Percentiles rank a stretch among this genome's conserved stretches.
Evolutionary conservation across 2,888 invertebrate species (phyloP).

Genomic region (Protodeltote pygarga): DNA sequence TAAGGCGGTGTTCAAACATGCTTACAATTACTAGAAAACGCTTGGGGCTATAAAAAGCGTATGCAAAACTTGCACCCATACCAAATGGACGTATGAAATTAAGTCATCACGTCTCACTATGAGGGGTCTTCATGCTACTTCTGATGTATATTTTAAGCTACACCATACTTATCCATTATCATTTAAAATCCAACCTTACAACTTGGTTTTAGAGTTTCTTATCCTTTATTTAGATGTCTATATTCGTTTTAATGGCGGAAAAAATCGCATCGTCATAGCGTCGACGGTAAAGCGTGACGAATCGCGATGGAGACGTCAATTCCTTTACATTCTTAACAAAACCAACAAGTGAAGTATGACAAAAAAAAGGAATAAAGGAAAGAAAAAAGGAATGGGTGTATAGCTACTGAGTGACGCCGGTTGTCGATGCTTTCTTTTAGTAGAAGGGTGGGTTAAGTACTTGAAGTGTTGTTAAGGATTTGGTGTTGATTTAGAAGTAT

Average conservation of each 20-base stretch:
- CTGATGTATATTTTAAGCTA: slow-evolving; percentile 60
- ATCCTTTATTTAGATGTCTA: slow-evolving; percentile 10
- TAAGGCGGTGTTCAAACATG: slow-evolving; percentile 8
- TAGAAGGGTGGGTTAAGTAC: slow-evolving; percentile 34
- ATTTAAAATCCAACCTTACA: slow-evolving; percentile 35
- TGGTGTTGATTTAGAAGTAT: slow-evolving; percentile 33
- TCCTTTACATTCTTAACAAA: slow-evolving; percentile 79
- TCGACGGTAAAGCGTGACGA: slow-evolving; percentile 77
- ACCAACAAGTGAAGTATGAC: slow-evolving; percentile 79
- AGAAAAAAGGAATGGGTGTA: slow-evolving; percentile 50
- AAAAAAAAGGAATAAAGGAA: slow-evolving; percentile 55
- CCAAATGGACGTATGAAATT: slow-evolving; percentile 75
- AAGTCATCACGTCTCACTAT: slow-evolving; percentile 78
- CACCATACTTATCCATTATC: slow-evolving; percentile 19
- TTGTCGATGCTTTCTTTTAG: slow-evolving; percentile 51
- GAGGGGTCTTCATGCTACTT: slow-evolving; percentile 69
- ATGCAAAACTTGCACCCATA: slow-evolving; percentile 70
- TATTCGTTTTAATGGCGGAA: slow-evolving; percentile 65
- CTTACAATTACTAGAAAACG: slow-evolving; percentile 30
- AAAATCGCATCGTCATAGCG: slow-evolving; percentile 80
- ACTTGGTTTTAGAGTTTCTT: slow-evolving; percentile 6
- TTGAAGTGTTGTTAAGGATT: slow-evolving; percentile 33
- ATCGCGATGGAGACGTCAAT: slow-evolving; percentile 81
- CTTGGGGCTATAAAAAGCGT: slow-evolving; percentile 38
- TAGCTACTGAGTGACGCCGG: slow-evolving; percentile 51